phyloP scores from a whole-genome alignment of 2,113 vertebrate species.

The Cyprinus carpio region DNA sequence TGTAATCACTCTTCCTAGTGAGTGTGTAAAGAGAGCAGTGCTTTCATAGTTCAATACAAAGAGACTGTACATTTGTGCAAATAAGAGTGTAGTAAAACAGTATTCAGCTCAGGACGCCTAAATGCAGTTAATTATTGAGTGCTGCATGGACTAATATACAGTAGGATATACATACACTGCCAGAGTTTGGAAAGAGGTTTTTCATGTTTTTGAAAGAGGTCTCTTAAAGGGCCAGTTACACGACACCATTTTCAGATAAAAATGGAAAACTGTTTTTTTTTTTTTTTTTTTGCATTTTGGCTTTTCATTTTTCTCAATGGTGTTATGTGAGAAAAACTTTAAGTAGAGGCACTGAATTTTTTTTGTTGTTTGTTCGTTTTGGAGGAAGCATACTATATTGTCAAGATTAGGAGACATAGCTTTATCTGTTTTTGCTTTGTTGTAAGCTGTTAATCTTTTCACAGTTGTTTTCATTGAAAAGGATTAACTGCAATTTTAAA shows the following conservation, averaged over 20 bases:
- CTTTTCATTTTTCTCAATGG: too few relatives aligned
- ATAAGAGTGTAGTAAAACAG: neutral
- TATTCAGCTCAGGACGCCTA: neutral
- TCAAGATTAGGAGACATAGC: slow-evolving; percentile 13
- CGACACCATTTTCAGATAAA: too few relatives aligned
- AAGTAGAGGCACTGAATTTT: neutral
- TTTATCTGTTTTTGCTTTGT: slow-evolving; percentile 39
- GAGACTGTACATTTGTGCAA: neutral
- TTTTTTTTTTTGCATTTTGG: too few relatives aligned
- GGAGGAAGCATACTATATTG: neutral
- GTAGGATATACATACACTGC: neutral
- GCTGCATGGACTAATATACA: too few relatives aligned
- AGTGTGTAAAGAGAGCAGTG: neutral
- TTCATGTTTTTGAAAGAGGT: neutral
- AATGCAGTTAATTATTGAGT: neutral
- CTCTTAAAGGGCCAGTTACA: too few relatives aligned
- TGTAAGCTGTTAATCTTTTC: slow-evolving; percentile 19
- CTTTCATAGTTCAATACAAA: slow-evolving; percentile 26
- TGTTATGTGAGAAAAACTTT: neutral
- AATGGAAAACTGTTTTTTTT: too few relatives aligned
- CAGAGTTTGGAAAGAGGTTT: neutral
- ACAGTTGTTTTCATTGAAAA: slow-evolving; percentile 11
- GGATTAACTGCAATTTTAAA: slow-evolving; percentile 18
- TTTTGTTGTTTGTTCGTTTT: neutral
- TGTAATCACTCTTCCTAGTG: slow-evolving; percentile 7